phyloP scores from a whole-genome alignment of 2,888 invertebrate genomes.

The Metacarcinus magister region DNA sequence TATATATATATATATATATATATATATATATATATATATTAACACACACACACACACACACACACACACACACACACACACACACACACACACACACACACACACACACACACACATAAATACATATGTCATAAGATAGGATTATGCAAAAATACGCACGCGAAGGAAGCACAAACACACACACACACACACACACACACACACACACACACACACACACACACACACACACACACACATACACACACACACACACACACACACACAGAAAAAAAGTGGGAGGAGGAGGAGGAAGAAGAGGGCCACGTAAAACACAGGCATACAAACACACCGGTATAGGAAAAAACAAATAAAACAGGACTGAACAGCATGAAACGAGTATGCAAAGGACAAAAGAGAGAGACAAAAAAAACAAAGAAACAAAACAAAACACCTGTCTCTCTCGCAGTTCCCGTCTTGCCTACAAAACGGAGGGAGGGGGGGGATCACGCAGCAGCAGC shows the following conservation, averaged over 20 bases:
- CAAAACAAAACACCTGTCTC: neutral
- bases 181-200: slow-evolving; percentile 26
- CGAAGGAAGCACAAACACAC: neutral
- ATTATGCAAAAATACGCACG: slow-evolving; percentile 13
- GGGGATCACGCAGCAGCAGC: neutral
- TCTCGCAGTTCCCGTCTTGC: neutral
- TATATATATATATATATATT: too few species aligned
- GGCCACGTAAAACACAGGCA: too few species aligned
- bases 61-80: neutral
- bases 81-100: neutral
- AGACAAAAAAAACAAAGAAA: neutral
- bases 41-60: neutral
- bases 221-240: neutral
- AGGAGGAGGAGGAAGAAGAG: too few species aligned
- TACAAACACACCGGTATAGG: too few species aligned
- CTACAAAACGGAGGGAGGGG: slow-evolving; percentile 5
- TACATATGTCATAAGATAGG: neutral
- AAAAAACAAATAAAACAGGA: neutral
- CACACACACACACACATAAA: neutral
- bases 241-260: neutral
- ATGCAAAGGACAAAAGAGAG: neutral
- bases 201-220: slow-evolving; percentile 17
- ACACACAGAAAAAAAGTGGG: too few species aligned
- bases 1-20: too few species aligned
- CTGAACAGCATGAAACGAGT: neutral